Evolutionary conservation across 2,797 vertebrate species (phyloP).

Genomic region (Rhinogobio ventralis): DNA sequence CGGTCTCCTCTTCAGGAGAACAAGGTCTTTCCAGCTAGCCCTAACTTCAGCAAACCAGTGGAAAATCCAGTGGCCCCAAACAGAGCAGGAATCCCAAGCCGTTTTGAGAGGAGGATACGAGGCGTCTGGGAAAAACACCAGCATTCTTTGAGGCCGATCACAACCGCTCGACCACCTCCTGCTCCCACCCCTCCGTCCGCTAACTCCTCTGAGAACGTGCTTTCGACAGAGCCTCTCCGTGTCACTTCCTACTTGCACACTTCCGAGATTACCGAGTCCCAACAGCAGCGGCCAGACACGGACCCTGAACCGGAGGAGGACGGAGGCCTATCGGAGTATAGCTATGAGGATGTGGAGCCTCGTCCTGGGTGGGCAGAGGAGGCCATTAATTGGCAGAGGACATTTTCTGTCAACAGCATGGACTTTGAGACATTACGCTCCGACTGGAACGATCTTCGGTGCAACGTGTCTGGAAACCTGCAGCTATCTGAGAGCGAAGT

Average conservation of each 20-base stretch:
- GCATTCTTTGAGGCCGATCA: conserved; percentile 53
- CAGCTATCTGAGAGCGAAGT: conserved; percentile 94
- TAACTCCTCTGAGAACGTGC: conserved; percentile 74
- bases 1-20: conserved; percentile 71
- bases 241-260: conserved; percentile 88
- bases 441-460: conserved; percentile 98
- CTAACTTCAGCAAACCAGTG: conserved; percentile 70
- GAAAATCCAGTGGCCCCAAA: conserved; percentile 61
- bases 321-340: conserved; percentile 83
- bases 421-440: conserved; percentile 97
- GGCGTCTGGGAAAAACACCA: conserved; percentile 52
- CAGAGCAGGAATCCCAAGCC: conserved; percentile 63
- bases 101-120: conserved; percentile 55
- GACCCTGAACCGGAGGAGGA: conserved; percentile 76
- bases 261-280: conserved; percentile 81
- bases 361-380: conserved; percentile 92
- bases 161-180: background rate
- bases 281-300: conserved; percentile 70
- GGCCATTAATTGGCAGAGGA: conserved; percentile 97
- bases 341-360: conserved; percentile 83
- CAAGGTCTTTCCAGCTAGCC: conserved; percentile 67
- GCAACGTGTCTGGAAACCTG: conserved; percentile 96
- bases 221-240: conserved; percentile 56
- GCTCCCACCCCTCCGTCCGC: conserved; percentile 42
- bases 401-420: conserved; percentile 92